Percentiles rank a stretch among this genome's conserved stretches.
These are phyloP conservation scores for Gonatopus flavifemur DNA, from an alignment of 1,140 invertebrate species.

Conservation along the genomic window DNA sequence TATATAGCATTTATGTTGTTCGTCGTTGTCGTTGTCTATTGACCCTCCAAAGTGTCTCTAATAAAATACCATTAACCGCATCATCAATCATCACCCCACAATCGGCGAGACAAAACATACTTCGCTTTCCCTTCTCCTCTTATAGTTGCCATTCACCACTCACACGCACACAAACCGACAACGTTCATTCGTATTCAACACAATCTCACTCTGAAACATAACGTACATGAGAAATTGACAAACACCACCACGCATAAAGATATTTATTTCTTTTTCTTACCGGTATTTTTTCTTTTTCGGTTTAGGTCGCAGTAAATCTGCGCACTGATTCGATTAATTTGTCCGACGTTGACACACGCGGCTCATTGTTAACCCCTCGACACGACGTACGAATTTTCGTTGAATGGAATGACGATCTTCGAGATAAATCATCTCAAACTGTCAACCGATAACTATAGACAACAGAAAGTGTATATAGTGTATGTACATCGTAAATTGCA, in stretches of 20 bases:
- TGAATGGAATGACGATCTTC: conserved; percentile 25
- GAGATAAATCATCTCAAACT: conserved; percentile 24
- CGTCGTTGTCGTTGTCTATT: conserved; percentile 38
- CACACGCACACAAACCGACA: background rate
- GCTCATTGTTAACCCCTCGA: conserved; percentile 11
- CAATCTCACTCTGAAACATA: no score
- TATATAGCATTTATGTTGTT: no score
- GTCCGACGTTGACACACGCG: conserved; percentile 21
- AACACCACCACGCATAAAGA: conserved; percentile 1
- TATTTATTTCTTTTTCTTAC: conserved; percentile 5
- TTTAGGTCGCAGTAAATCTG: conserved; percentile 25
- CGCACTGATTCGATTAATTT: conserved; percentile 32
- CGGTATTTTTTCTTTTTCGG: background rate
- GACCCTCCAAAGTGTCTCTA: conserved; percentile 42
- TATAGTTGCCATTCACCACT: conserved; percentile 6
- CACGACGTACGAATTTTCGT: conserved; percentile 16
- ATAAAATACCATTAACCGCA: conserved; percentile 46
- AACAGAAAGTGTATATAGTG: no score
- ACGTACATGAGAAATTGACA: no score
- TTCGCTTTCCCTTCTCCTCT: conserved; percentile 9
- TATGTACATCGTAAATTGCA: conserved; percentile 22
- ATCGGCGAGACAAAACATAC: conserved; percentile 38
- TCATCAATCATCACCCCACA: conserved; percentile 40
- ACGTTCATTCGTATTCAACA: conserved; percentile 30
- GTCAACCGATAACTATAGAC: background rate